Percentiles rank a stretch among this genome's conserved stretches.
phyloP scores from a whole-genome alignment of 2,888 invertebrate genomes.

The Frankliniella fusca region DNA sequence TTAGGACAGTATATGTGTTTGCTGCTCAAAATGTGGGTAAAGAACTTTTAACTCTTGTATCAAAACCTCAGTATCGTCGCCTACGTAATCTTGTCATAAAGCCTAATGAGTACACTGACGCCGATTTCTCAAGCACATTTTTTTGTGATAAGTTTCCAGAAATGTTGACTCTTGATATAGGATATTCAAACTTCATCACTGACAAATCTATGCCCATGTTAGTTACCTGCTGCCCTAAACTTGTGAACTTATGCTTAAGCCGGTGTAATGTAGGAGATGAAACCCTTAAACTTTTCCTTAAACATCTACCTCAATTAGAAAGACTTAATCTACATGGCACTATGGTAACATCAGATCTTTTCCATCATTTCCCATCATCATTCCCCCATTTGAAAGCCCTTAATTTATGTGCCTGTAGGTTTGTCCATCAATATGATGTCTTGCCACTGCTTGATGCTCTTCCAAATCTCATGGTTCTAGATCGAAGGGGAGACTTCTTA shows the following conservation, averaged over 20 bases:
- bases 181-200: neutral
- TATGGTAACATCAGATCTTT: neutral
- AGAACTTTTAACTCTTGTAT: neutral
- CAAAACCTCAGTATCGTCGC: neutral
- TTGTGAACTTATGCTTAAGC: neutral
- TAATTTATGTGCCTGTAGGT: neutral
- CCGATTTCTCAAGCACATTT: neutral
- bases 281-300: neutral
- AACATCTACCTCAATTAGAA: neutral
- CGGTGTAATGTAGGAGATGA: neutral
- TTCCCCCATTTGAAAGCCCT: neutral
- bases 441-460: neutral
- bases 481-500: neutral
- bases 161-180: neutral
- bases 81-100: neutral
- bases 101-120: neutral
- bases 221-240: neutral
- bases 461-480: neutral
- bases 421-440: neutral
- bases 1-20: neutral
- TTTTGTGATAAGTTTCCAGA: constrained; percentile 3
- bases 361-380: neutral
- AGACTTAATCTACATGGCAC: constrained; percentile 2
- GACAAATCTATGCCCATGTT: neutral
- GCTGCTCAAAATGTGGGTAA: neutral